Evolutionary conservation across 2,888 invertebrate genomes (phyloP), one percentile per base, ranked within the genome.

Genomic region (Furcula furcula): DNA sequence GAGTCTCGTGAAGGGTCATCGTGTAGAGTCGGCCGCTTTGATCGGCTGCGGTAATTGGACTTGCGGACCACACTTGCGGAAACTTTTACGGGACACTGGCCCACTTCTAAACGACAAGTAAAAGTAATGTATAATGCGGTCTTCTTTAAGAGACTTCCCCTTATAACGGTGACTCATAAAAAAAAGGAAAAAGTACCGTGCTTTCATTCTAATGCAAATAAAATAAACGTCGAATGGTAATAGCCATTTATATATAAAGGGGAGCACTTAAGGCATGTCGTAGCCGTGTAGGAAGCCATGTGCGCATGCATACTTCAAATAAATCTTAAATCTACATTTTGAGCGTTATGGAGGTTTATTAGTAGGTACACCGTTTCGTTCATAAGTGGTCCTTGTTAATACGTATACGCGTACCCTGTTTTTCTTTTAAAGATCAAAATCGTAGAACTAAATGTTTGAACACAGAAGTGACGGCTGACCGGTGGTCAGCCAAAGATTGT

Each of bases 21-120:
- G 56, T 55, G 55, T 57, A 69, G 68, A 62, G 65, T 50, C 54
- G 55, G 46, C 32, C 43, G 73, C 86, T 87, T 86, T 87, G 85
- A 87, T 84, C 80, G 67, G 61, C 55, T 60, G 56, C 67, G 66
- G 69, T 73, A 68, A 76, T 74, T 68, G 67, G 58, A 57, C 62
- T 59, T 58, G 51, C 65, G 68, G 76, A 75, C 77, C 82, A 76
- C 70, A 75, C 62, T 75, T 67, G 73, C 69, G 76, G 76, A 81
- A 85, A 81, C 77, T 80, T 85, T 86, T 65, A 83, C 86, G 86
- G 83, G 79, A 85, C 83, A 74, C 76, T 81, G 77, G 76, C 72
- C 76, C 70, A 77, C 82, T 76, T 83, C 81, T 79, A 61, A 81
- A 76, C 72, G 49, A 60, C 46, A 56, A 53, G 59, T 65, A 67